Conservation (phyloP, 1,140 invertebrate species). For the Asbolus verrucosus region DNA sequence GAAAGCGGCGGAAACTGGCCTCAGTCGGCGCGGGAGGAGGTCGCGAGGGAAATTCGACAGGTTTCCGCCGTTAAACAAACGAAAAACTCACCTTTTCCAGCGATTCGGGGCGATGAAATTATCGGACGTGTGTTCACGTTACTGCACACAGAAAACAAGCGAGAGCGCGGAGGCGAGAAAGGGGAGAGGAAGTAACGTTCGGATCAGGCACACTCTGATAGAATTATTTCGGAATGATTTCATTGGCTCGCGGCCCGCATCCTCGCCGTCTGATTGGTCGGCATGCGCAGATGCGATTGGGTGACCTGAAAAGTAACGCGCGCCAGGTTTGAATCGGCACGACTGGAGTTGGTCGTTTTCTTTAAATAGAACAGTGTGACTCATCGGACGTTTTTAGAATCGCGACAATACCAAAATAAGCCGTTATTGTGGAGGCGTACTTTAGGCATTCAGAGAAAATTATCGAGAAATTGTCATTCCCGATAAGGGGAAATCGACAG, state of each 20-base stretch:
- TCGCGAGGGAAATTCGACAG: constrained; percentile 1
- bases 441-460: no score
- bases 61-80: background rate
- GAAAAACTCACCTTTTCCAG: constrained; percentile 12
- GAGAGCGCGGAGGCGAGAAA: constrained; percentile 14
- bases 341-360: background rate
- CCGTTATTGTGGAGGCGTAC: no score
- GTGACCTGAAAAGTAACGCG: constrained; percentile 12
- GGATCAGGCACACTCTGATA: constrained; percentile 21
- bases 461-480: no score
- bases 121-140: constrained; percentile 25
- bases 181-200: constrained; percentile 28
- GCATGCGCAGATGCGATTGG: background rate
- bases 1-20: no score
- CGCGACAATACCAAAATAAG: no score
- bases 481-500: no score
- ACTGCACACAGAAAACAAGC: constrained; percentile 39
- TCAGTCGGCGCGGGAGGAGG: no score
- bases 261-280: background rate
- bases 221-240: constrained; percentile 43
- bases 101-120: background rate
- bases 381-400: constrained; percentile 1
- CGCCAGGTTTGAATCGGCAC: constrained; percentile 2
- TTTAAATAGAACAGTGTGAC: background rate
- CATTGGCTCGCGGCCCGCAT: constrained; percentile 19